Evolutionary conservation across 2,797 vertebrate genomes (phyloP).

Genomic region (Emydoidea blandingii): DNA sequence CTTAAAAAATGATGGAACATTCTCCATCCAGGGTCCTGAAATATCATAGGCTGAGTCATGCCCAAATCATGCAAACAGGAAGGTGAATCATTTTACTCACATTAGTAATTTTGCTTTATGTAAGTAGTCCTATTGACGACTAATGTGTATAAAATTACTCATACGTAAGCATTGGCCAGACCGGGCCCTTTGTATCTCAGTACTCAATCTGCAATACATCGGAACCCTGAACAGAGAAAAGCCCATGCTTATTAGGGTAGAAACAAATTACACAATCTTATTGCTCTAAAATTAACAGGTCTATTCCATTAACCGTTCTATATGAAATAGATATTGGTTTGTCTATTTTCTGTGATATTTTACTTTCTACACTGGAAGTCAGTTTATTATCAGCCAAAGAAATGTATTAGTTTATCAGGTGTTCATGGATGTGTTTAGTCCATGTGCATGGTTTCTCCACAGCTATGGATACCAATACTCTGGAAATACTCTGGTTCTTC

Average conservation of each 20-base stretch:
- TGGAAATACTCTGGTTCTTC: not conserved
- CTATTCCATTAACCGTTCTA: not conserved
- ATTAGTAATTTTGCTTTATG: not conserved
- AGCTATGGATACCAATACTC: not conserved
- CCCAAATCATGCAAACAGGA: not conserved
- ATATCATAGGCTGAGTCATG: not conserved
- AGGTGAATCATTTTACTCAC: not conserved
- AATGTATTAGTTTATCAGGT: not conserved
- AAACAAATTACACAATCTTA: not conserved
- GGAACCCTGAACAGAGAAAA: not conserved
- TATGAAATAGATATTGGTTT: not conserved
- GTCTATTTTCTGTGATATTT: not conserved
- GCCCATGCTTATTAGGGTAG: not conserved
- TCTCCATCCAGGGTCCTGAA: not conserved
- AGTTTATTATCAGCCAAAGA: not conserved
- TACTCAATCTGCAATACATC: not conserved
- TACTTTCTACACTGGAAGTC: not conserved
- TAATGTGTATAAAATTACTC: not conserved
- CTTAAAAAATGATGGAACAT: fast-evolving
- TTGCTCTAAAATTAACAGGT: not conserved
- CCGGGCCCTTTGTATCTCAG: not conserved
- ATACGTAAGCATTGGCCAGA: not conserved
- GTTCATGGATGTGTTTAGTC: not conserved
- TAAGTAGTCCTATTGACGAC: not conserved
- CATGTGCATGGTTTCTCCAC: not conserved